These are phyloP conservation scores for Cassiopea xamachana DNA, from an alignment of 30 jellyfish, hydroid and myxozoan species.

Conservation along the genomic window DNA sequence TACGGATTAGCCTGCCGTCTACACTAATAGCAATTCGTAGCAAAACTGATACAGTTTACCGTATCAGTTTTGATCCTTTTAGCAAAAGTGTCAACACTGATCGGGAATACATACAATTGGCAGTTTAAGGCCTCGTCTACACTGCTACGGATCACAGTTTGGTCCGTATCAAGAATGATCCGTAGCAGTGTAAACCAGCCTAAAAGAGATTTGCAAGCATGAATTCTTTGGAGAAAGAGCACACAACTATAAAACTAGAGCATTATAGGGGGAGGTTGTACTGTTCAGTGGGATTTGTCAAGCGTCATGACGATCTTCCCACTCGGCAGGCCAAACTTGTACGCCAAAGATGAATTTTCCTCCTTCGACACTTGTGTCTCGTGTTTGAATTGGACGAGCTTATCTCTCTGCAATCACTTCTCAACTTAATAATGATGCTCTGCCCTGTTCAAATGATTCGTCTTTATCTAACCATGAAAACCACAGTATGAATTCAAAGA, in stretches of 20 bases:
- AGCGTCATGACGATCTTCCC: neutral
- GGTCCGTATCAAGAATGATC: too few species aligned
- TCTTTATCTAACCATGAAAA: slow-evolving; percentile 62
- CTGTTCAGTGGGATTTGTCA: neutral
- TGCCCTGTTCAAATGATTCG: slow-evolving; percentile 48
- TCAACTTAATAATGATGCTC: slow-evolving; percentile 19
- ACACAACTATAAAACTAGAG: neutral
- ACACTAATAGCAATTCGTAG: too few species aligned
- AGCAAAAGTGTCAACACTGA: too few species aligned
- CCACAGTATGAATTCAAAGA: slow-evolving; percentile 53
- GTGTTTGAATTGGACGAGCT: slow-evolving; percentile 40
- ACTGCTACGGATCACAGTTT: too few species aligned
- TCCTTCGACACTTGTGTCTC: slow-evolving; percentile 5
- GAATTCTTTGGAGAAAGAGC: neutral
- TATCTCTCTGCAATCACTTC: slow-evolving; percentile 11
- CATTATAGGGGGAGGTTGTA: neutral
- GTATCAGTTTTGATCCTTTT: too few species aligned
- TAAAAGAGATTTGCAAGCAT: too few species aligned
- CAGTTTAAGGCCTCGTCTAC: too few species aligned
- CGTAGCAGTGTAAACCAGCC: too few species aligned
- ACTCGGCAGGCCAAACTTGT: neutral
- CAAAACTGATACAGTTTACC: too few species aligned
- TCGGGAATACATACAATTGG: too few species aligned
- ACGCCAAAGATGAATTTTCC: neutral
- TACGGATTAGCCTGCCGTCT: too few species aligned